These are phyloP conservation scores for Hyperoplus lanceolatus DNA, from an alignment of 2,797 vertebrate genomes.

Conservation along the genomic window DNA sequence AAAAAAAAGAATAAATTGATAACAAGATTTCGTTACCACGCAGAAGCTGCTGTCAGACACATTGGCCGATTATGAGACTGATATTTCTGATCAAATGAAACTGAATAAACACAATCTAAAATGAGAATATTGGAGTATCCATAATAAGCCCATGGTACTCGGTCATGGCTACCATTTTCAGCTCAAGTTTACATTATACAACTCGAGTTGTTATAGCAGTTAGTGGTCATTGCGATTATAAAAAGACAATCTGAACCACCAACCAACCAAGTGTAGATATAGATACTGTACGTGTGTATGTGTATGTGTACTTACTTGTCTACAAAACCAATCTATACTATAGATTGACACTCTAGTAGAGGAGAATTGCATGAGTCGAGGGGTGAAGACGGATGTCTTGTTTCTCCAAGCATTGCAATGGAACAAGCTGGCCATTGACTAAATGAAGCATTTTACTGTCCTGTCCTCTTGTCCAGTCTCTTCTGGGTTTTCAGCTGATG, in stretches of 20 bases:
- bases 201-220: conserved; percentile 75
- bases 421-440: conserved; percentile 79
- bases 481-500: conserved; percentile 44
- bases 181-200: conserved; percentile 74
- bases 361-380: conserved; percentile 79
- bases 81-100: conserved; percentile 57
- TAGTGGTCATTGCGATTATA: conserved; percentile 74
- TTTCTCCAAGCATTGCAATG: conserved; percentile 76
- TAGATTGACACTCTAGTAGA: conserved; percentile 81
- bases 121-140: conserved; percentile 71
- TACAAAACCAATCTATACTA: conserved; percentile 82
- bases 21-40: conserved; percentile 48
- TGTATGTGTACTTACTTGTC: conserved; percentile 71
- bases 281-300: conserved; percentile 67
- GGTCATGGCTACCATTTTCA: conserved; percentile 73
- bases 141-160: conserved; percentile 68
- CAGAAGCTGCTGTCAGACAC: conserved; percentile 59
- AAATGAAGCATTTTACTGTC: conserved; percentile 69
- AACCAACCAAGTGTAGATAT: conserved; percentile 69
- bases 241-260: conserved; percentile 78
- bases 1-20: conserved; percentile 26
- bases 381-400: conserved; percentile 56
- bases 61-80: conserved; percentile 57
- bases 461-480: conserved; percentile 47
- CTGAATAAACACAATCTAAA: conserved; percentile 71